phyloP scores from a whole-genome alignment of 2,888 invertebrate species.

The Chydorus sphaericus region DNA sequence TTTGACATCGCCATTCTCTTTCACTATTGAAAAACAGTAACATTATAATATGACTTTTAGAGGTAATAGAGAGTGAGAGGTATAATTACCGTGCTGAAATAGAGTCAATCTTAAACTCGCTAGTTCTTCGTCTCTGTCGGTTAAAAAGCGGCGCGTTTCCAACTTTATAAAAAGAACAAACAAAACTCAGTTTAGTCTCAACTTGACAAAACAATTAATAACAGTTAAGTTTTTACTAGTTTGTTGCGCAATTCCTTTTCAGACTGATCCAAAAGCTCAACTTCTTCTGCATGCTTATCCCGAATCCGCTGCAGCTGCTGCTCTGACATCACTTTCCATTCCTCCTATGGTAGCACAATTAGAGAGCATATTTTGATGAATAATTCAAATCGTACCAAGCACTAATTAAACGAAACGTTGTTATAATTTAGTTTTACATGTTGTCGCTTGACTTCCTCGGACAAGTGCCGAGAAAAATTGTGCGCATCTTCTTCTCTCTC shows the following conservation, averaged over 20 bases:
- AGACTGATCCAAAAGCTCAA: background rate
- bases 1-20: slow-evolving; percentile 11
- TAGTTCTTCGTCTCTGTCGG: slow-evolving; percentile 11
- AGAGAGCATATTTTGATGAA: background rate
- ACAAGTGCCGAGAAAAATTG: background rate
- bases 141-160: slow-evolving; percentile 3
- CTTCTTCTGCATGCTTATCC: slow-evolving; percentile 9
- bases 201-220: background rate
- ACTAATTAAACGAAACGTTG: background rate
- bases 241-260: slow-evolving; percentile 10
- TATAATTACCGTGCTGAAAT: slow-evolving; percentile 6
- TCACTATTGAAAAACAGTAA: too few relatives aligned
- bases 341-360: background rate
- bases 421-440: background rate
- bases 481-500: slow-evolving; percentile 4
- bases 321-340: slow-evolving; percentile 4
- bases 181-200: background rate
- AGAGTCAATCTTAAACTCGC: slow-evolving; percentile 6
- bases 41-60: too few relatives aligned
- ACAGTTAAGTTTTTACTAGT: background rate
- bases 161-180: background rate
- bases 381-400: background rate
- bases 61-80: too few relatives aligned
- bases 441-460: background rate
- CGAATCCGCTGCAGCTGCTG: background rate